Evolutionary conservation across 2,797 vertebrate species (phyloP).

Genomic region (Betta splendens): DNA sequence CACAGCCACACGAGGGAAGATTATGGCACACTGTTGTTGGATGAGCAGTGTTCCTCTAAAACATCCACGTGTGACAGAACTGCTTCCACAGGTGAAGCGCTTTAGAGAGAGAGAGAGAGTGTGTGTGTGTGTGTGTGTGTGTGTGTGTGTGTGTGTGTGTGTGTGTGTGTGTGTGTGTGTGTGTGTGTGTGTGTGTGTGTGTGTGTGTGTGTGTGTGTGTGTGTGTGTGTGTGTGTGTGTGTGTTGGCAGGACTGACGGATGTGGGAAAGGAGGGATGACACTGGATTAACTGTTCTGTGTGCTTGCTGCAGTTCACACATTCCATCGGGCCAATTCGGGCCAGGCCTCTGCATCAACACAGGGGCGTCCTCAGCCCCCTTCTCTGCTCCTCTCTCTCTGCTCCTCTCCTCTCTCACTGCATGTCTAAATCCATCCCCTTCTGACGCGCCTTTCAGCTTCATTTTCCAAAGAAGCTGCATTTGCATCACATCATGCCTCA

Average conservation of each 20-base stretch:
- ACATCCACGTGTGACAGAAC: no score
- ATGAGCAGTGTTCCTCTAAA: no score
- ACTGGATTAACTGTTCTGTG: conserved; percentile 78
- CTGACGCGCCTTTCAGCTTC: not conserved
- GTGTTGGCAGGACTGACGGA: not conserved
- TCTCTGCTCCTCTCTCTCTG: conserved; percentile 7
- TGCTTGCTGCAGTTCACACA: conserved; percentile 80
- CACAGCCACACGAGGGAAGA: conserved; percentile 22
- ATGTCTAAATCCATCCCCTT: not conserved
- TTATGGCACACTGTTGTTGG: not conserved
- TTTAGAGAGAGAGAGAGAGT: no score
- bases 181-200: no score
- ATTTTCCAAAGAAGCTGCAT: not conserved
- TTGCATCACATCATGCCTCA: not conserved
- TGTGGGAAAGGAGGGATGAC: conserved; percentile 38
- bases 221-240: not conserved
- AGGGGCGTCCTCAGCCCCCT: conserved; percentile 47
- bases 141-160: no score
- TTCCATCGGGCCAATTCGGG: conserved; percentile 62
- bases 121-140: not conserved
- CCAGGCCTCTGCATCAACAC: conserved; percentile 55
- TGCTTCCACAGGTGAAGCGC: no score
- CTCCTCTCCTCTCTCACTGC: conserved; percentile 6
- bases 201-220: no score
- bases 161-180: no score